Evolutionary conservation across 2,113 vertebrate genomes (phyloP), one percentile per base, ranked within the genome.

Genomic region (Anhinga anhinga): DNA sequence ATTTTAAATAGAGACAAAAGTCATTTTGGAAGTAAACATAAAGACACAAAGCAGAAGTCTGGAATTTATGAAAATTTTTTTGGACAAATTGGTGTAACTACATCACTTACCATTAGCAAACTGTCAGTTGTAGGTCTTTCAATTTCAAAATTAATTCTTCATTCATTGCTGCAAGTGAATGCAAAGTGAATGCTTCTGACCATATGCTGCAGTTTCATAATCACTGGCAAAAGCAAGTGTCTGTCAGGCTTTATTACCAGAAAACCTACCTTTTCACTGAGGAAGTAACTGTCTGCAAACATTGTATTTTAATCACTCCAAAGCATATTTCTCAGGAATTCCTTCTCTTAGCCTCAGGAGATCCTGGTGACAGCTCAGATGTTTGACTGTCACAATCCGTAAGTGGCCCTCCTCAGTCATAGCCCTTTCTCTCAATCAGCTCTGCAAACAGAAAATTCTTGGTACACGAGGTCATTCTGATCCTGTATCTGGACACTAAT

Each of bases 81-180:
- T 26, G 5, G 34, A 45, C 15, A n/a, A 61, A 38, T 78, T 83
- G 25, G 4, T 50, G 4, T 36, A 86, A n/a, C 8, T 13, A 56
- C 7, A 36, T 58, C 26, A 66, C 3, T 72, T 27, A 25, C 50
- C 38, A 42, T 66, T 92, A 93, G 58, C 73, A 90, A 90, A 23
- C 16, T 65, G 44, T 49, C 55, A 53, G 16, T 52, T 77, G 8
- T 42, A 72, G 36, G 19, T 13, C n/a, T 85, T 93, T 79, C 10
- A 26, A 71, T 78, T 87, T 94, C 50, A 92, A 66, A 92, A 95
- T 70, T 91, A 73, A n/a, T 90, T 62, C 88, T 84, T 82, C 47
- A 65, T 55, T 88, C 74, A 52, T 56, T 76, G 22, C 27, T 59
- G 15, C 47, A 79, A 86, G 22, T 49, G 23, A 94, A 42, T 63